Evolutionary conservation across 2,113 vertebrate genomes (phyloP), one percentile per base, ranked within the genome.

Genomic region (Dissostichus mawsoni): DNA sequence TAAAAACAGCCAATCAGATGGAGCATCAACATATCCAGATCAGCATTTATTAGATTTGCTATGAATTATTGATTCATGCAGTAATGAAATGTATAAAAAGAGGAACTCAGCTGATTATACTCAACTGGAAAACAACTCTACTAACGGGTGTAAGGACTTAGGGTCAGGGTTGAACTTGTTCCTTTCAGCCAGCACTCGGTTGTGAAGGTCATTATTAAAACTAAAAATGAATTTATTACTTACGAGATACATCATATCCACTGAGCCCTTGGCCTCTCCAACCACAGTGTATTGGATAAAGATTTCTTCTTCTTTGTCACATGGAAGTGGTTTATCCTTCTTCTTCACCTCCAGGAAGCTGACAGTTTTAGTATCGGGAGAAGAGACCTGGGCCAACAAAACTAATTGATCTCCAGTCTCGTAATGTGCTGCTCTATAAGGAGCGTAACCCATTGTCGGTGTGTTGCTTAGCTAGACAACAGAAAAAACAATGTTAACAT

Each of bases 191-290:
- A 50, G 8, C 20, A 14, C n/a, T 23, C 25, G 16, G 23, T 56
- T 10, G 17, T n/a, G 14, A 56, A 48, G 12, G 11, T 66, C 8
- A 17, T 57, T 20, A 20, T 8, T 1, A 10, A 33, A 33, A 55
- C 20, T 5, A 4, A 9, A 50, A 41, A 41, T 1, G 2, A 53
- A 6, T 23, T 36, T 11, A 44, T 41, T 17, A 85, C 94, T 90
- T 71, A 95, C 94, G 89, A 91, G 75, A 81, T 92, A 94, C 4
- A 94, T 85, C 18, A 95, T 1, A n/a, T 90, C 83, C 44, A 87
- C 68, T 3, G 48, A 48, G 20, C 77, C 86, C 12, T 51, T 36
- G 0, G 52, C 76, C 68, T 95, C 94, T 53, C 89, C 90, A 14
- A 87, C 77, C 12, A 95, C 45, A 2, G 75, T 78, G 69, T 94